Base-by-base conservation (phyloP, 2,797 vertebrate species). In the Micromesistius poutassou region DNA sequence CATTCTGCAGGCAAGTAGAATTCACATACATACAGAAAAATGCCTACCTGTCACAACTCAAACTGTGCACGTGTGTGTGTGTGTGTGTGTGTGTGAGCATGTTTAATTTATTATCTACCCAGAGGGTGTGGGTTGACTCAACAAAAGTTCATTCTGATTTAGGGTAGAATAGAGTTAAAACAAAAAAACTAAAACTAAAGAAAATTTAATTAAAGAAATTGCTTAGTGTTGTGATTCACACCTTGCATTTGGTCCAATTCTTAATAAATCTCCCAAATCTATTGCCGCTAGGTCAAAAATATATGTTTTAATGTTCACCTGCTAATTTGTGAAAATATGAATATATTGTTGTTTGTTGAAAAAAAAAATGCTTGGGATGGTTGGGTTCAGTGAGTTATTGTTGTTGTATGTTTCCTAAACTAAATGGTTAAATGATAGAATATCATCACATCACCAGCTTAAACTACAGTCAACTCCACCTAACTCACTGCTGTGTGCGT, bases 221-320 rank as follows among this genome's bases (percentile, higher is more conserved):
- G 86, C 84, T 73, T 71, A 82, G 74, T 78, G 79, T 82, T 87
- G 87, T 85, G 79, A 76, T 89, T 88, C 87, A 74, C 62, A 25
- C 8, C 9, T 68, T 68, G 25, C 10, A 25, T 68, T 30, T 25
- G 9, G 62, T 68, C 62, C 62, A 28, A 68, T n/a, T 28, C 62
- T 68, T 68, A 25, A 62, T 8, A 22, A 50, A 62, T 62, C 22
- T 62, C 22, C 22, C 9, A 22, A 7, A 62, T 62, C 25, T n/a
- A 62, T 62, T 25, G 55, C 62, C 28, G 28, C 62, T 28, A n/a
- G n/a, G 7, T 28, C n/a, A 9, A 3, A 66, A 66, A 66, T 25
- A 66, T 55, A 62, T n/a, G 0, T 62, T 62, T 62, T 5, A 62
- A 62, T 62, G 55, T 28, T 68, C 10, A 28, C 25, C n/a, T 68